These are phyloP conservation scores for Rhyacophila evoluta DNA, from an alignment of 2,888 invertebrate genomes.

Conservation along the genomic window DNA sequence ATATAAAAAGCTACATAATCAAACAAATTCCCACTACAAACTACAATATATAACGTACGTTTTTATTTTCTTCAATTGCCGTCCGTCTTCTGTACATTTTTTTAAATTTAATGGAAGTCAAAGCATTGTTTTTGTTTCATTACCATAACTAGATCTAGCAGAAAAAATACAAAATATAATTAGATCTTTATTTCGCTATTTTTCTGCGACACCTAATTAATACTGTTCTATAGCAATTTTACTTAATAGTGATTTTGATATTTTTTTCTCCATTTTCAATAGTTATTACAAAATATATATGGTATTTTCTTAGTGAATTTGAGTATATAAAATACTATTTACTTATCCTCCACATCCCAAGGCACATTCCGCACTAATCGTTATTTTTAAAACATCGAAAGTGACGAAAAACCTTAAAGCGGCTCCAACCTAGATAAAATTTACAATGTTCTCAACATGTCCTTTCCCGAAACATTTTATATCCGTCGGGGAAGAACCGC, in stretches of 20 bases:
- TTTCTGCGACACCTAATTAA: too few species aligned
- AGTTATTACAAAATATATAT: constrained; percentile 39
- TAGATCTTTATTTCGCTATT: too few species aligned
- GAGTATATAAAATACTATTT: constrained; percentile 64
- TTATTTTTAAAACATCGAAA: constrained; percentile 35
- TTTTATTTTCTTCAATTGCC: background rate
- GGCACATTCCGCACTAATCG: constrained; percentile 69
- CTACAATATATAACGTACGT: constrained; percentile 29
- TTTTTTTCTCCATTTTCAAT: constrained; percentile 30
- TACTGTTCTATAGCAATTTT: constrained; percentile 11
- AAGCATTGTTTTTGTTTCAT: constrained; percentile 27
- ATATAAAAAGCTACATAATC: constrained; percentile 61
- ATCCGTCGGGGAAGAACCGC: background rate
- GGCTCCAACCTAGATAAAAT: constrained; percentile 22
- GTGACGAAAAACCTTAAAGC: constrained; percentile 34
- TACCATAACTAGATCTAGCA: background rate
- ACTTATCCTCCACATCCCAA: constrained; percentile 67
- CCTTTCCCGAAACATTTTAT: background rate
- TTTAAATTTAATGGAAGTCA: constrained; percentile 39
- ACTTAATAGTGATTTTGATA: constrained; percentile 11
- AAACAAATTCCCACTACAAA: constrained; percentile 36
- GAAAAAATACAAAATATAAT: too few species aligned
- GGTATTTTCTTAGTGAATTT: constrained; percentile 59
- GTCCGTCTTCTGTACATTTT: constrained; percentile 31
- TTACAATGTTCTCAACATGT: constrained; percentile 15